Base-by-base conservation (phyloP, 2,113 vertebrate genomes). In the Lepidothrix coronata region DNA sequence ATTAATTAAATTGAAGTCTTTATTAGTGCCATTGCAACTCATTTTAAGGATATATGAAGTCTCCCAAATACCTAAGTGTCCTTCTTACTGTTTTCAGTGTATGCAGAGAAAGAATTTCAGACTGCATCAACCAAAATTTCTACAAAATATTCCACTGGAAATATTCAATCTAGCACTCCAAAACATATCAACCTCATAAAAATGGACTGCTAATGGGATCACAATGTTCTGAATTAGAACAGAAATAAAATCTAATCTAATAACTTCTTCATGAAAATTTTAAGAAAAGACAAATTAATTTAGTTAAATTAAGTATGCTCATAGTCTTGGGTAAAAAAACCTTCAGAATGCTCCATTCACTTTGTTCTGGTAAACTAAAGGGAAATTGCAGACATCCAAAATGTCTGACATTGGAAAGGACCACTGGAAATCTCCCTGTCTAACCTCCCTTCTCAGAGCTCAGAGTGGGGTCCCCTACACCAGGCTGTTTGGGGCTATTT, bases 241-340 rank as follows among this genome's bases (percentile, higher is more conserved):
- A 93, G 80, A 89, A 98, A 82, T 87, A 97, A 95, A 95, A 96
- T 96, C 82, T 95, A 87, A 97, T 96, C 91, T 96, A 97, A 95
- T 95, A 94, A 78, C 88, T 93, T 92, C 97, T 95, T 95, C 95
- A 92, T 97, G 43, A 97, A 96, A 96, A 80, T 96, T 96, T 95
- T 95, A 97, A 96, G 79, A 68, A 95, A 96, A 92, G 91, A 74
- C 52, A 90, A 95, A 96, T 92, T 95, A 92, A 96, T 97, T 97
- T 90, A 85, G 61, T 89, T 85, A 80, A 95, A 97, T 93, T 95
- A 96, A 96, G 65, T 88, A 75, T 77, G 80, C 35, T 35, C 20
- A 72, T 65, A 71, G 31, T 94, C 72, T 86, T 44, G 78, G 8
- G 37, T 80, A 91, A 94, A 65, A 94, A 94, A 93, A 86, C 78